Percentiles rank a stretch among this genome's conserved stretches.
These are phyloP conservation scores for Hydractinia echinata DNA, from an alignment of 30 jellyfish, hydroid and myxozoan species.

Conservation along the genomic window DNA sequence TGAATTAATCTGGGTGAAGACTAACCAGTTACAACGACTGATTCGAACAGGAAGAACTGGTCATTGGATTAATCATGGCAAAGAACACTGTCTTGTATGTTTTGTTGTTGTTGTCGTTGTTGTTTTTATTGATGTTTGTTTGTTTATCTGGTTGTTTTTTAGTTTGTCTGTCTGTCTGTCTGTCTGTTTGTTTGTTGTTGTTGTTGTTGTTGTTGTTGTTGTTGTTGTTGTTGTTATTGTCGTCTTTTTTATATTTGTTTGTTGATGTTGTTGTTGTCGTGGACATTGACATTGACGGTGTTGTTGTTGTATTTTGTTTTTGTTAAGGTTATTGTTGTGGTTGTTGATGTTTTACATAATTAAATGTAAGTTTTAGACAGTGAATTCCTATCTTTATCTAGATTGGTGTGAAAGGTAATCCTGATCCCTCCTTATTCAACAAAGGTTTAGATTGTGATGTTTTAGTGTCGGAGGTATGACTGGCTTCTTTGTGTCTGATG, in stretches of 20 bases:
- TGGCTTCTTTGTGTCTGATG: background rate
- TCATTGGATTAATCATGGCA: constrained; percentile 99
- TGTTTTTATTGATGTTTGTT: background rate
- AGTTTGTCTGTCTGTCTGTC: background rate
- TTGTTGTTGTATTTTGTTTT: background rate
- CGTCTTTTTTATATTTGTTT: background rate
- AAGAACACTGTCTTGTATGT: constrained; percentile 94
- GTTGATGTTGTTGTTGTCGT: background rate
- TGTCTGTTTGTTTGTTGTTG: background rate
- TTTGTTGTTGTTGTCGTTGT: background rate
- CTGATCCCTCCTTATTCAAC: constrained; percentile 63
- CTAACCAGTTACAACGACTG: constrained; percentile 91
- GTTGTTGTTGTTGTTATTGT: background rate
- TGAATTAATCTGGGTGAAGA: constrained; percentile 97
- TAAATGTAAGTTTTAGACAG: too few relatives aligned
- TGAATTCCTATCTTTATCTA: constrained; percentile 18
- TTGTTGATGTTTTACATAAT: background rate
- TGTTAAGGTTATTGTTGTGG: background rate
- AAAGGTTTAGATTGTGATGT: constrained; percentile 89
- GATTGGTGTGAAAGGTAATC: constrained; percentile 94
- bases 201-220: background rate
- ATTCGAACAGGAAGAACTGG: constrained; percentile 99
- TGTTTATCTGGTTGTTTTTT: background rate
- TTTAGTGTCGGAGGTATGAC: constrained; percentile 83
- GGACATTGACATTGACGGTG: background rate